Percentiles rank a stretch among this genome's conserved stretches.
These are phyloP conservation scores for Chionodraco myersi DNA, from an alignment of 2,113 vertebrate genomes.

Conservation along the genomic window DNA sequence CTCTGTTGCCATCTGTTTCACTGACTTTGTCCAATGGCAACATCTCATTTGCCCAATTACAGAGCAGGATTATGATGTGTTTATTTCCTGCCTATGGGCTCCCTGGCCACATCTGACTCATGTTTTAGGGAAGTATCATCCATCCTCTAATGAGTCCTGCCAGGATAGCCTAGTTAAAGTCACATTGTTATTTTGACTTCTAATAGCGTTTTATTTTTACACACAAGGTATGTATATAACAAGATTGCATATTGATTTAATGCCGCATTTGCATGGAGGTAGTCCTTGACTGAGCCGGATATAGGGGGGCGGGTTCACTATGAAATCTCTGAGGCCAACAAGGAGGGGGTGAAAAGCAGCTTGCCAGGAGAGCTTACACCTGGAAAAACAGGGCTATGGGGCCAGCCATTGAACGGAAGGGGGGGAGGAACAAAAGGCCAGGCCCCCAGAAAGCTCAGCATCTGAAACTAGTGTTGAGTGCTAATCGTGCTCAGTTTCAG, in stretches of 20 bases:
- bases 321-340: slow-evolving; percentile 2
- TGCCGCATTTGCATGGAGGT: slow-evolving; percentile 11
- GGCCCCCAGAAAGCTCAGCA: slow-evolving; percentile 32
- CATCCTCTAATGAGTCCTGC: slow-evolving; percentile 57
- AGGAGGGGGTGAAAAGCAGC: not conserved
- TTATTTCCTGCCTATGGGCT: slow-evolving; percentile 65
- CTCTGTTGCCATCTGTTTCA: slow-evolving; percentile 69
- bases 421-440: slow-evolving; percentile 38
- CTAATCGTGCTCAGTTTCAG: slow-evolving; percentile 58
- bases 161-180: slow-evolving; percentile 42
- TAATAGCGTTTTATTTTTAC: slow-evolving; percentile 24
- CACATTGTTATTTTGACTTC: slow-evolving; percentile 36
- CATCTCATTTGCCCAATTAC: slow-evolving; percentile 77
- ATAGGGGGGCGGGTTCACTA: too few species aligned
- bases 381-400: slow-evolving; percentile 53
- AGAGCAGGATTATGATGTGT: slow-evolving; percentile 67
- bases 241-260: not conserved
- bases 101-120: slow-evolving; percentile 62
- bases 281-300: not conserved
- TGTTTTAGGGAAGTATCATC: slow-evolving; percentile 57
- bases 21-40: slow-evolving; percentile 66
- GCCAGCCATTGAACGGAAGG: slow-evolving; percentile 24
- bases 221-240: slow-evolving; percentile 6
- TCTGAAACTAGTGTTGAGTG: slow-evolving; percentile 53
- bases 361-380: slow-evolving; percentile 48